phyloP scores from a whole-genome alignment of 2,888 invertebrate species.

The Drosophila flavopinicola region DNA sequence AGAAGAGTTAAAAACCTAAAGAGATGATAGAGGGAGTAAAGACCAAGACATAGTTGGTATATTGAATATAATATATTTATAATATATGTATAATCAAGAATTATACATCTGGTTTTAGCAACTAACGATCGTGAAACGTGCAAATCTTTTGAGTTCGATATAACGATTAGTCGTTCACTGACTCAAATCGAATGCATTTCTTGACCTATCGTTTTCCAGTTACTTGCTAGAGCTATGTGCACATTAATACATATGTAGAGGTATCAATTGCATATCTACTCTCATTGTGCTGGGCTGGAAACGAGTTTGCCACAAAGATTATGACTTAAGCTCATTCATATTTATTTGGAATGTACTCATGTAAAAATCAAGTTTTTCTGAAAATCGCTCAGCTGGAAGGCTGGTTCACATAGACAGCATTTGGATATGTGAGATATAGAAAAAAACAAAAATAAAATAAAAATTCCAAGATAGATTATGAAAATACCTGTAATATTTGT shows the following conservation, averaged over 20 bases:
- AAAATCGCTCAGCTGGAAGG: conserved; percentile 40
- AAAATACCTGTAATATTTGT: neutral
- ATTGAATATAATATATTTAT: too few relatives aligned
- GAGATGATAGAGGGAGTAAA: too few relatives aligned
- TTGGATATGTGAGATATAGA: neutral
- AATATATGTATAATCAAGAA: neutral
- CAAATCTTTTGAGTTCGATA: conserved; percentile 5
- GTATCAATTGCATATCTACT: conserved; percentile 28
- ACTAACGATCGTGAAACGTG: neutral
- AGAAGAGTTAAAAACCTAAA: too few relatives aligned
- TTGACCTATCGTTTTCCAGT: conserved; percentile 33
- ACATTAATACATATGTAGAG: neutral
- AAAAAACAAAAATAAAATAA: neutral
- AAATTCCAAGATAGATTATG: neutral
- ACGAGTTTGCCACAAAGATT: conserved; percentile 36
- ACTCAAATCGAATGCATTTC: conserved; percentile 14
- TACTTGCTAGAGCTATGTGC: neutral
- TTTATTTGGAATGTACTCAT: conserved; percentile 11
- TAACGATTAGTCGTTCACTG: conserved; percentile 11
- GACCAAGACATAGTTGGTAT: too few relatives aligned
- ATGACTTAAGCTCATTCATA: conserved; percentile 15
- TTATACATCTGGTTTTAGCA: neutral
- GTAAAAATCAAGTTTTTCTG: conserved; percentile 25
- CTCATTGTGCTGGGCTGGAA: conserved; percentile 12
- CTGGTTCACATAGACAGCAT: conserved; percentile 37